These are phyloP conservation scores for Prionace glauca DNA, from an alignment of 2,797 vertebrate species.

Conservation along the genomic window DNA sequence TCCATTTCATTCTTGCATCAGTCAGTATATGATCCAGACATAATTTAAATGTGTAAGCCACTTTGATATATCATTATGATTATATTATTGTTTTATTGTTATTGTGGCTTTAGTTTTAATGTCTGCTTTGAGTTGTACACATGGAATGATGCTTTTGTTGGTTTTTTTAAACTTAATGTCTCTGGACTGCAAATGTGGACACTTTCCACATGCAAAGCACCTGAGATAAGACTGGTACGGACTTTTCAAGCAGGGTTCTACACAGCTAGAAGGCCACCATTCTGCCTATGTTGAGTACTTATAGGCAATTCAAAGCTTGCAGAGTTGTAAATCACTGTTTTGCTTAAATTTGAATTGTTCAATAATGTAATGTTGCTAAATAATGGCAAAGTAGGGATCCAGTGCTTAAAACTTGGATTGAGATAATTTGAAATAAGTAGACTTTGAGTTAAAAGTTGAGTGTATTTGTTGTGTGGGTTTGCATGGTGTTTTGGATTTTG, in stretches of 20 bases:
- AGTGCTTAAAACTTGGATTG: background rate
- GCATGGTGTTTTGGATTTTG: background rate
- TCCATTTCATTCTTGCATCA: constrained; percentile 17
- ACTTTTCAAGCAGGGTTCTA: background rate
- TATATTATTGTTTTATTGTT: background rate
- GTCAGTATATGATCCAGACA: background rate
- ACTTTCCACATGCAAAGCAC: background rate
- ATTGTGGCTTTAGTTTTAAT: background rate
- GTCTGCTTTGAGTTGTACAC: background rate
- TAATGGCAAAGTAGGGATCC: background rate
- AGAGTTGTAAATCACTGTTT: background rate
- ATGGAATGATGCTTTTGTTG: background rate
- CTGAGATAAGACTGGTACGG: background rate
- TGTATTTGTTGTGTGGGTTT: background rate
- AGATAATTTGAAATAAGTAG: background rate
- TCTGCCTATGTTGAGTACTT: background rate
- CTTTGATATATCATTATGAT: background rate
- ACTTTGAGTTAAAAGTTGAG: background rate
- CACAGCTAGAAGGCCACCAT: background rate
- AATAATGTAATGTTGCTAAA: background rate
- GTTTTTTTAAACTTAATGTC: background rate
- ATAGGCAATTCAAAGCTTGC: background rate
- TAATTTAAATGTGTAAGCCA: background rate
- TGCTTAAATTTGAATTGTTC: background rate
- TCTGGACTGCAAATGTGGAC: background rate